Base-by-base conservation (phyloP, 1,140 invertebrate species). In the Wiebesia pumilae region DNA sequence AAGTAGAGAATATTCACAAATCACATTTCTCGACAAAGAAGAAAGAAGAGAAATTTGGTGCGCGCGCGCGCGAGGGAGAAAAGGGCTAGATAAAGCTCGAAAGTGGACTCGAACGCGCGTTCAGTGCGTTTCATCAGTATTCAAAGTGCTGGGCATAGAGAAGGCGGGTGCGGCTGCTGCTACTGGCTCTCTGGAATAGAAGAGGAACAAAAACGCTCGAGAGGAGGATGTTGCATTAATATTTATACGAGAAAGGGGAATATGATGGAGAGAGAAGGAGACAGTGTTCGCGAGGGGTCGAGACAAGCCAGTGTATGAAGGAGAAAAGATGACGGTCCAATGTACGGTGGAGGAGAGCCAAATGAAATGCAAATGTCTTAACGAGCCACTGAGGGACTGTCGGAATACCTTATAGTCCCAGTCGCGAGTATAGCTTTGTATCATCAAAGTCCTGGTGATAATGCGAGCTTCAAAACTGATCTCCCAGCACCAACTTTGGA, bases 331-430 rank as follows among this genome's bases (percentile, higher is more conserved):
- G 30, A 47, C 73, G 43, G 73, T 62, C 54, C 38, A 2, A 27
- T 77, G 88, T 78, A 81, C 58, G 58, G 58, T 27, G 81, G 75
- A 81, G 83, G 86, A 83, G 86, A 83, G n/a, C 88, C 89, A 90
- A 92, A 94, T 94, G 92, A 94, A 94, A 94, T 94, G 93, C 93
- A 93, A 94, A 94, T 94, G 91, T 91, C 90, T 93, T 94, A 93
- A 94, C 93, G 93, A 94, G 92, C 92, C 93, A 91, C 93, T 93
- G 92, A 93, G 92, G 93, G 89, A 93, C 91, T 92, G 88, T 91
- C 89, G 87, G 87, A 90, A 12, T 91, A 90, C 89, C 90, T 93
- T 88, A 89, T 91, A 89, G 21, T 51, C 65, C 89, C 90, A 90
- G 90, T 93, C 92, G 92, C 92, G 90, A 92, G 91, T 92, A 88